These are phyloP conservation scores for Neria commutata DNA, from an alignment of 2,888 invertebrate genomes.

Conservation along the genomic window DNA sequence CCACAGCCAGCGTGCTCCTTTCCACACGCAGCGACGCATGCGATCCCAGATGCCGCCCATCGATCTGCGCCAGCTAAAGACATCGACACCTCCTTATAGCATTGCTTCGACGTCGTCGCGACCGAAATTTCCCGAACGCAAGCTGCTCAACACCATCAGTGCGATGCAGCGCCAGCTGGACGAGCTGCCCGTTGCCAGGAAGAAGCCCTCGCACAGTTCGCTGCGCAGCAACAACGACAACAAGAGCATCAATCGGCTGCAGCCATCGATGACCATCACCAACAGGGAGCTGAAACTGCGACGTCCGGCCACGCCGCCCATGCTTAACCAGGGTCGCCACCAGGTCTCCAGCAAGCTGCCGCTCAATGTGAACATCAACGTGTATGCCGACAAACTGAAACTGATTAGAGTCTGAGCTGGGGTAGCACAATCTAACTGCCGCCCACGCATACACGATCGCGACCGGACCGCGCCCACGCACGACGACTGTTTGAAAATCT, in stretches of 20 bases:
- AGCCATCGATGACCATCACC: no score
- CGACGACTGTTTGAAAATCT: no score
- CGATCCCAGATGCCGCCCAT: neutral
- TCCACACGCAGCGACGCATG: no score
- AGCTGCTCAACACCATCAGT: constrained; percentile 29
- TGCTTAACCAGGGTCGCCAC: no score
- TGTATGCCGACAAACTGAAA: constrained; percentile 43
- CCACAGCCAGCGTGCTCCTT: no score
- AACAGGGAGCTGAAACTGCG: no score
- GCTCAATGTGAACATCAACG: constrained; percentile 46
- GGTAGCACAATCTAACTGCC: neutral
- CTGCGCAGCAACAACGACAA: constrained; percentile 9
- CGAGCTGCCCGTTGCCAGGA: constrained; percentile 5
- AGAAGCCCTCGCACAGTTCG: constrained; percentile 28
- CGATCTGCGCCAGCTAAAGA: neutral
- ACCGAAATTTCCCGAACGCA: constrained; percentile 25
- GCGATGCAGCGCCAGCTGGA: neutral
- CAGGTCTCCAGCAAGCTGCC: constrained; percentile 31
- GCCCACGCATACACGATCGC: no score
- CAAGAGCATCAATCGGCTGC: neutral
- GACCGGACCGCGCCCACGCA: no score
- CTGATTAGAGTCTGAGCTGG: constrained; percentile 30
- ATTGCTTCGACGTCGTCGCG: constrained; percentile 7
- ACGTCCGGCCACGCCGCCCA: no score
- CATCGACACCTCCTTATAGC: constrained; percentile 14